Percentiles rank a stretch among this genome's conserved stretches.
These are phyloP conservation scores for Urosaurus nigricauda DNA, from an alignment of 2,797 vertebrate species.

Conservation along the genomic window DNA sequence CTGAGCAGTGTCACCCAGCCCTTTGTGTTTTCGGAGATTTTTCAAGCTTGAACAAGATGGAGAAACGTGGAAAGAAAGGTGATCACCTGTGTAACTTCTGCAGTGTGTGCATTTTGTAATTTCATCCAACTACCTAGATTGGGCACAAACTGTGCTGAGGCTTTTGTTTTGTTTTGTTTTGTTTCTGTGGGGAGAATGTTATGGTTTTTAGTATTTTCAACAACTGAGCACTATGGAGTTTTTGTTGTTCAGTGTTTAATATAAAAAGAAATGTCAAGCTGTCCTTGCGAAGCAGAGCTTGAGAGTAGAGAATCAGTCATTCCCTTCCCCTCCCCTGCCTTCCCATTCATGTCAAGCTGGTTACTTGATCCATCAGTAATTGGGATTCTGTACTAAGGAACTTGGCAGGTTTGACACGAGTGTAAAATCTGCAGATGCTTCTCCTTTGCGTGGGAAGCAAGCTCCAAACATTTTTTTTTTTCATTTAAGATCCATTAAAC, in stretches of 20 bases:
- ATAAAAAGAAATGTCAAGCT: background rate
- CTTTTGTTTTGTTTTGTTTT: background rate
- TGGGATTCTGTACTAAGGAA: slow-evolving; percentile 20
- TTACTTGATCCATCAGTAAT: slow-evolving; percentile 33
- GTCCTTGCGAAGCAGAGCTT: background rate
- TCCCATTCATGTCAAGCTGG: slow-evolving; percentile 2
- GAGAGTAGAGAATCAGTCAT: background rate
- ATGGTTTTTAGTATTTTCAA: slow-evolving; percentile 30
- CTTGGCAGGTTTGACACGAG: slow-evolving; percentile 26
- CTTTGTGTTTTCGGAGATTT: background rate
- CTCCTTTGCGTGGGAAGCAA: background rate
- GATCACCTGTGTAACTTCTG: background rate
- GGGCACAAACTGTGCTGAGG: slow-evolving; percentile 2
- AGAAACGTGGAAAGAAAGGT: background rate
- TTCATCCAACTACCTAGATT: slow-evolving; percentile 15
- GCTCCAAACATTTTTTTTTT: slow-evolving; percentile 23
- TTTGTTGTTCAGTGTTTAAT: slow-evolving; percentile 13
- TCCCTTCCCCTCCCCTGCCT: background rate
- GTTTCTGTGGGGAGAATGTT: background rate
- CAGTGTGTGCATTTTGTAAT: background rate
- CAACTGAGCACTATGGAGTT: slow-evolving; percentile 11
- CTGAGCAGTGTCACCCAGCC: background rate
- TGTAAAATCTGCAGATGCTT: background rate
- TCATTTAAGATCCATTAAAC: slow-evolving; percentile 39
- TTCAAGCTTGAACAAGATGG: background rate